Evolutionary conservation across 2,888 invertebrate genomes (phyloP).

Genomic region (Prosapia bicincta): DNA sequence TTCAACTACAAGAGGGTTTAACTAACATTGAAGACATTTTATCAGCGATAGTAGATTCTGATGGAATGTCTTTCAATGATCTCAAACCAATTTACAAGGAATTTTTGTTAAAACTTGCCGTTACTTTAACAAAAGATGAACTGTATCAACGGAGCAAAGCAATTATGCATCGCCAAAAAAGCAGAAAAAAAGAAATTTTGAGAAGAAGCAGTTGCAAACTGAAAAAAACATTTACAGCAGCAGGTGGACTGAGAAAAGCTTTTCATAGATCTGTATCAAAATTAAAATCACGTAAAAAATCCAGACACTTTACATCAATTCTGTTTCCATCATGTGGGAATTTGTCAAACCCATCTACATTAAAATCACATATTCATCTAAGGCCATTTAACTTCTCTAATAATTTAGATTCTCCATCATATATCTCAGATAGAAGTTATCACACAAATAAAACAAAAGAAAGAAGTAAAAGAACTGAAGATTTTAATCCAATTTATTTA

Average conservation of each 20-base stretch:
- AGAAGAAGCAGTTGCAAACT: conserved; percentile 49
- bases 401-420: neutral
- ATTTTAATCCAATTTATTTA: neutral
- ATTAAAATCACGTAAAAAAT: conserved; percentile 30
- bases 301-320: conserved; percentile 44
- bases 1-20: conserved; percentile 81
- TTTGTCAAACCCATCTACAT: neutral
- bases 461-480: neutral
- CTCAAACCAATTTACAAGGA: conserved; percentile 89
- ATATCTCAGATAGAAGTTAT: neutral
- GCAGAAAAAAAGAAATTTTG: conserved; percentile 55
- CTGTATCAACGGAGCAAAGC: conserved; percentile 84
- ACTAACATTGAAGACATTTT: conserved; percentile 85
- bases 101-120: conserved; percentile 79
- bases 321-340: conserved; percentile 44
- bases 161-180: conserved; percentile 82
- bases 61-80: conserved; percentile 92
- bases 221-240: conserved; percentile 58
- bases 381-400: neutral
- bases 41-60: conserved; percentile 83
- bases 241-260: conserved; percentile 59
- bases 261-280: conserved; percentile 54
- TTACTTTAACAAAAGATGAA: conserved; percentile 89
- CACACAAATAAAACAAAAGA: neutral
- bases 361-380: neutral